phyloP scores from a whole-genome alignment of 2,113 vertebrate species.

The Hyperopisus bebe region DNA sequence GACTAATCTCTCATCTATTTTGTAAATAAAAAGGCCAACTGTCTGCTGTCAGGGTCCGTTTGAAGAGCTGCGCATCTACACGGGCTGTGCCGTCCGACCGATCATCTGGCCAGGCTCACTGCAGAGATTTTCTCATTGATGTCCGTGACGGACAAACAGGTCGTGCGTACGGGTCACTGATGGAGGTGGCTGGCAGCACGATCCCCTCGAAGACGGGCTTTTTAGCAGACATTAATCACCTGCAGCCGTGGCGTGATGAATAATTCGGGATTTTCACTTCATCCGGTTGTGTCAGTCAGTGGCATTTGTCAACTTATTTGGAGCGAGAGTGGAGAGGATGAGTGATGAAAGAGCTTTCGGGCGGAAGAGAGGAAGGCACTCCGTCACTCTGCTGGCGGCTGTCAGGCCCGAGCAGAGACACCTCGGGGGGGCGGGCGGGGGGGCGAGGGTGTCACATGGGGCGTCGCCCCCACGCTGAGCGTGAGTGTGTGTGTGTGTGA shows the following conservation, averaged over 20 bases:
- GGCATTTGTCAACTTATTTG: slow-evolving; percentile 10
- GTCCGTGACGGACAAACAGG: slow-evolving; percentile 5
- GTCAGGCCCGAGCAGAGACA: neutral
- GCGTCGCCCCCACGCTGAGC: neutral
- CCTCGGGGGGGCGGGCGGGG: neutral
- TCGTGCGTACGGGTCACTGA: neutral
- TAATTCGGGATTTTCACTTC: slow-evolving; percentile 17
- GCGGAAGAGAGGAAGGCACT: neutral
- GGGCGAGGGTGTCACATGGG: neutral
- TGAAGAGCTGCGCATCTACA: neutral
- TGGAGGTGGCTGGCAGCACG: slow-evolving; percentile 27
- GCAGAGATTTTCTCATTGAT: neutral
- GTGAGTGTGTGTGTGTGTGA: neutral
- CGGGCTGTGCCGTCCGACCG: neutral
- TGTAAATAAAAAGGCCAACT: neutral
- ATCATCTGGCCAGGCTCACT: neutral
- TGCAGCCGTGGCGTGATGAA: slow-evolving; percentile 44
- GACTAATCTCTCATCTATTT: slow-evolving; percentile 8
- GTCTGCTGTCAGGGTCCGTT: neutral
- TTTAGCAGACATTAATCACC: slow-evolving; percentile 50
- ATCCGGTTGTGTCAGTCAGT: slow-evolving; percentile 3
- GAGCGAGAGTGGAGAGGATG: neutral
- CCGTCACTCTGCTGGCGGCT: neutral
- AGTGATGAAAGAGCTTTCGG: neutral
- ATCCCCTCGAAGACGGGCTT: slow-evolving; percentile 33